phyloP scores from a whole-genome alignment of 2,113 vertebrate species.

The Laticauda laticaudata region DNA sequence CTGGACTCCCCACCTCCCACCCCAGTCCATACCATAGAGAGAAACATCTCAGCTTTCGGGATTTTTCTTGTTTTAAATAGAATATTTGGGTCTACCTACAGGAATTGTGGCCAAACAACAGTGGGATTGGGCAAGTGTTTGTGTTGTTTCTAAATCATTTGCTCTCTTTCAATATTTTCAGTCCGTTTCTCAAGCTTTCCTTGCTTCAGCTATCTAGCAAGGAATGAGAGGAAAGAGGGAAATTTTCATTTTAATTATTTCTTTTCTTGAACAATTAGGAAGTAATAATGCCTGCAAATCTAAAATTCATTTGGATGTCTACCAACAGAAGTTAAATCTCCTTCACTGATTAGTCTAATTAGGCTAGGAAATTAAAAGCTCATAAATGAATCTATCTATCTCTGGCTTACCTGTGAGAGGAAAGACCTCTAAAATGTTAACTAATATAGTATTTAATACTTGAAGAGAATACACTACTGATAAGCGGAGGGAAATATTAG shows the following conservation, averaged over 20 bases:
- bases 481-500: background rate
- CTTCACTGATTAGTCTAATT: background rate
- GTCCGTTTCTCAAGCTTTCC: background rate
- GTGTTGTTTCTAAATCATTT: background rate
- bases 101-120: background rate
- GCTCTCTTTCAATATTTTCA: background rate
- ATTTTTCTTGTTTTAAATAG: background rate
- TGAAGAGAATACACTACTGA: background rate
- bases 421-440: background rate
- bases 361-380: background rate
- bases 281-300: background rate
- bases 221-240: background rate
- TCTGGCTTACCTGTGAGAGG: background rate
- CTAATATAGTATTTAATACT: background rate
- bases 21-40: conserved; percentile 14
- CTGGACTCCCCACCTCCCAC: background rate
- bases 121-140: background rate
- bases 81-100: background rate
- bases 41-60: background rate
- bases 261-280: background rate
- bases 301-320: background rate
- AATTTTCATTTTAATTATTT: background rate
- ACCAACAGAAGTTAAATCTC: background rate
- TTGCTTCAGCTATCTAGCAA: background rate
- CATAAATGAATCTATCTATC: background rate